Evolutionary conservation across 2,113 vertebrate genomes (phyloP), one percentile per base, ranked within the genome.

Genomic region (Oenanthe oenanthe): DNA sequence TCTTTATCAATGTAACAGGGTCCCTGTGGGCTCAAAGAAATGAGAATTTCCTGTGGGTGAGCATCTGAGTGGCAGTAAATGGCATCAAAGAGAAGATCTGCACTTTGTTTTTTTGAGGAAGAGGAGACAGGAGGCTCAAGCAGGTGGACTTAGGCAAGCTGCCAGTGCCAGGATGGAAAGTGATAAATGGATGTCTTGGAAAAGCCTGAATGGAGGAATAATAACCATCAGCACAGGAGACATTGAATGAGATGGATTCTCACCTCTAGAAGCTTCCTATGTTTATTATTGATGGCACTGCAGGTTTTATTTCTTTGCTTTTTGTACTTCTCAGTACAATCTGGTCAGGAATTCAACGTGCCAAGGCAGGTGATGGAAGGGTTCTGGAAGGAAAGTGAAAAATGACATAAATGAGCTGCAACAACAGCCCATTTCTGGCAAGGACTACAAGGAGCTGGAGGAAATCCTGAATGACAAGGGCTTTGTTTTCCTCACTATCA

Each of bases 381-480:
- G n/a, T 56, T 47, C 51, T 88, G 90, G 82, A 88, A 85, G 36
- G 50, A 40, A 78, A 85, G 80, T 74, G 73, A 58, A 91, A 95
- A 88, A 53, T 48, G 5, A 15, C 60, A 53, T 14, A 62, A 79
- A 79, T 6, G 20, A 60, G 57, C 45, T 77, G 42, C 77, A 85
- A 56, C 34, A 91, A 32, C 58, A 77, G 43, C 80, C 85, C 51
- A 67, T 40, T 36, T 3, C 42, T 45, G 66, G 73, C 58, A 61
- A 53, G 57, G 66, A 75, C 12, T 6, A 20, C 50, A 50, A 47
- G 68, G 73, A 74, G 13, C 38, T 58, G 56, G 68, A 58, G 56
- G 19, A 17, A 28, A 86, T 88, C 43, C 50, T 58, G 13, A 43
- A 43, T 53, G n/a, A 54, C 57, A 47, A 18, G 22, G 62, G 12